Evolutionary conservation across 2,888 invertebrate genomes (phyloP).

Genomic region (Calliphora vomitoria): DNA sequence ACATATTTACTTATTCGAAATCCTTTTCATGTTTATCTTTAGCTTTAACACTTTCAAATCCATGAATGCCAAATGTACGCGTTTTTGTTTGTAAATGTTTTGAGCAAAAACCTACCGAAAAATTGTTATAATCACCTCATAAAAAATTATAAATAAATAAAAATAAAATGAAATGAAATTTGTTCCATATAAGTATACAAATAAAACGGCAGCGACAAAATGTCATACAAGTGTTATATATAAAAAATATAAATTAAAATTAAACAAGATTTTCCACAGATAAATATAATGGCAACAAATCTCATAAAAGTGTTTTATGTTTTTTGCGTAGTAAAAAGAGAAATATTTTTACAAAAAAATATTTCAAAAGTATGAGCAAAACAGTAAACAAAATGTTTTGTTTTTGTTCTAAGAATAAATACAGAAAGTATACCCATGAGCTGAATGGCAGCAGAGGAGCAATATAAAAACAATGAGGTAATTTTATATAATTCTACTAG

Average conservation of each 20-base stretch:
- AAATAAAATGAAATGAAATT: slow-evolving; percentile 11
- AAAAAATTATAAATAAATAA: slow-evolving; percentile 5
- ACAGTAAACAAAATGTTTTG: slow-evolving; percentile 29
- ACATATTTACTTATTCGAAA: too few relatives aligned
- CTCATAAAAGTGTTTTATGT: slow-evolving; percentile 22
- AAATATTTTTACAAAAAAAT: not conserved
- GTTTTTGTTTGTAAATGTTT: not conserved
- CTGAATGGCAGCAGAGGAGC: not conserved
- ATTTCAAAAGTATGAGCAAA: slow-evolving; percentile 17
- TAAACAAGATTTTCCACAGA: not conserved
- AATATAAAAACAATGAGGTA: slow-evolving; percentile 47
- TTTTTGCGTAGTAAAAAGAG: not conserved
- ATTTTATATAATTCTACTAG: slow-evolving; percentile 36
- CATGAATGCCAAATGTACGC: slow-evolving; percentile 37
- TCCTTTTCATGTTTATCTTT: slow-evolving; percentile 10
- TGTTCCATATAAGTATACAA: not conserved
- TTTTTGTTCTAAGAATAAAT: slow-evolving; percentile 5
- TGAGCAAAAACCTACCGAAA: not conserved
- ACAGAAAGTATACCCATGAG: slow-evolving; percentile 19
- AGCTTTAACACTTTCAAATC: slow-evolving; percentile 18
- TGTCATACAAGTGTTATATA: slow-evolving; percentile 14
- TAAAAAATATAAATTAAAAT: not conserved
- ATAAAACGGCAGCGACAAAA: not conserved
- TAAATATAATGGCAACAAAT: slow-evolving; percentile 15
- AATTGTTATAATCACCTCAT: slow-evolving; percentile 36